Evolutionary conservation across 2,797 vertebrate species (phyloP), one percentile per base, ranked within the genome.

Genomic region (Ammospiza maritima): DNA sequence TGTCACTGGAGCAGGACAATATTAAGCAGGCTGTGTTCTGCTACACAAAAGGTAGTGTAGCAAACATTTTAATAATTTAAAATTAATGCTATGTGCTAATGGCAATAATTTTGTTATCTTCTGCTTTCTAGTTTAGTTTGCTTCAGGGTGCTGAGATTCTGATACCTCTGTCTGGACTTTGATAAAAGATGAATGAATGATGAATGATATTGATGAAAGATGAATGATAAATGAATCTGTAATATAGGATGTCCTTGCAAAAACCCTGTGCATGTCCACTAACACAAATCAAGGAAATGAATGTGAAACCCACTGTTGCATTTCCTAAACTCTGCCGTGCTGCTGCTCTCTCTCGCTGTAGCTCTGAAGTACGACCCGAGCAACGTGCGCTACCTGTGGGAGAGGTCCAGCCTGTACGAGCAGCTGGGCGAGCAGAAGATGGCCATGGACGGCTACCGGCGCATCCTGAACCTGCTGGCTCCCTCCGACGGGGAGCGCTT

Each of bases 1-100:
- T 99, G 98, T 99, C 99, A 6, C 97, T 99, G 97, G 99, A 99
- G 95, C 99, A 99, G 97, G 99, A 99, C 96, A 99, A 99, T 94
- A 98, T 99, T 95, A 99, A 99, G 34, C 99, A 99, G 94, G 99
- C 99, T 94, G 98, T 99, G 79, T 98, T 99, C 96, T 99, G 99
- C 98, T 99, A 99, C 97, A 98, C 98, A 14, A 99, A 99, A 98
- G 99, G 98, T 98, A 97, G 66, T 0, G 12, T 56, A 62, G 61
- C 56, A 74, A 56, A 16, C 22, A 11, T 61, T 77, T 69, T 58
- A 62, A 65, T 67, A 36, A 36, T 44, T 77, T 44, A 18, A 84
- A 81, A 26, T 47, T n/a, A 62, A 27, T 23, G 16, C 42, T 56
- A 3, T 7, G 8, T 84, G 56, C 29, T 92, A 34, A 58, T 50